Conservation (phyloP, 2,888 invertebrate genomes). For the Gortyna flavago region DNA sequence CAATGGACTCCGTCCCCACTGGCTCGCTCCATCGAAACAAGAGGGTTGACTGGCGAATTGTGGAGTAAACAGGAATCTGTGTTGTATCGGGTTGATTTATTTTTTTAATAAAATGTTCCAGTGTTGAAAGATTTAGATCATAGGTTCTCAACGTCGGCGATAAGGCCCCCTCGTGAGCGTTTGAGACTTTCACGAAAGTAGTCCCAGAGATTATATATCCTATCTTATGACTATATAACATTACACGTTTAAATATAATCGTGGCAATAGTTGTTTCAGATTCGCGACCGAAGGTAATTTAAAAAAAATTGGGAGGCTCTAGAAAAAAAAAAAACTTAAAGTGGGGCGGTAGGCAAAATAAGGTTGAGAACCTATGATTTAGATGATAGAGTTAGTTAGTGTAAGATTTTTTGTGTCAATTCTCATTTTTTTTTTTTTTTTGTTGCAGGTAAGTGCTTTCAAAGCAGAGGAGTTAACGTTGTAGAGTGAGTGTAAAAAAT, state of each 20-base stretch:
- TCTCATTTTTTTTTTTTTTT: conserved; percentile 47
- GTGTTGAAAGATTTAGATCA: neutral
- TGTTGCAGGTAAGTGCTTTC: conserved; percentile 72
- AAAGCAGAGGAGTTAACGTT: neutral
- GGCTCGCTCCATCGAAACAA: conserved; percentile 68
- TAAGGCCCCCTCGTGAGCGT: neutral
- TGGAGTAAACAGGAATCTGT: conserved; percentile 46
- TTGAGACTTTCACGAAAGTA: neutral
- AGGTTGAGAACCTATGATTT: neutral
- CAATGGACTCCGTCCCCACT: conserved; percentile 79
- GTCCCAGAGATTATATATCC: neutral
- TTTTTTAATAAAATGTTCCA: conserved; percentile 41
- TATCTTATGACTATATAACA: neutral
- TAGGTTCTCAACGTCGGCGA: neutral
- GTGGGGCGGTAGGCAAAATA: neutral
- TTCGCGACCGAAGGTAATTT: neutral
- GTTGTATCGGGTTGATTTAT: conserved; percentile 44
- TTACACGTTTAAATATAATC: neutral
- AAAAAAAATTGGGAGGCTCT: fast-evolving
- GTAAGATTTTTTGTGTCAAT: neutral
- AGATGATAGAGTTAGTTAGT: neutral
- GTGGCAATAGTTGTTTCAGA: neutral
- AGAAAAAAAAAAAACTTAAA: neutral
- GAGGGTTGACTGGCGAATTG: conserved; percentile 61
- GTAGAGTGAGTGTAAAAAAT: neutral